Evolutionary conservation across 2,888 invertebrate species (phyloP).

Genomic region (Cetonia aurata): DNA sequence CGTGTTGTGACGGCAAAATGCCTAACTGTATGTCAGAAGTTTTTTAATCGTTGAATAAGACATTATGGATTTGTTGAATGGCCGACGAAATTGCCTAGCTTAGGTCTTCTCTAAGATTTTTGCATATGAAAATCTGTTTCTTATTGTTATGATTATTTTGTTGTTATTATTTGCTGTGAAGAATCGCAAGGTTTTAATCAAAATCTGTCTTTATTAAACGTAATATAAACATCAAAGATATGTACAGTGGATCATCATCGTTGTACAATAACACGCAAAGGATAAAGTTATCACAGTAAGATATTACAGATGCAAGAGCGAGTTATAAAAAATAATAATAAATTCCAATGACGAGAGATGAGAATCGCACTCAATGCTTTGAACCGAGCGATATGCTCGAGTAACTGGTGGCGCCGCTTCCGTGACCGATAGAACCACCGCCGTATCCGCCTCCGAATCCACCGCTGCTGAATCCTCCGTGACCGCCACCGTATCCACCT

Average conservation of each 20-base stretch:
- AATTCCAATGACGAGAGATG: constrained; percentile 35
- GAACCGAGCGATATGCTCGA: constrained; percentile 58
- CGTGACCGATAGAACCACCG: constrained; percentile 49
- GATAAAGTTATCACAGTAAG: constrained; percentile 51
- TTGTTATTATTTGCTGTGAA: too few relatives aligned
- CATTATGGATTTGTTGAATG: too few relatives aligned
- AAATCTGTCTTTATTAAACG: constrained; percentile 24
- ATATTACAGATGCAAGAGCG: constrained; percentile 46
- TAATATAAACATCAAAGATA: constrained; percentile 23
- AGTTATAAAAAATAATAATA: constrained; percentile 4
- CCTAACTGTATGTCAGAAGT: too few relatives aligned
- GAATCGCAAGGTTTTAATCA: too few relatives aligned
- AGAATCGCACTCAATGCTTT: constrained; percentile 41
- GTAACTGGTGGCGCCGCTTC: constrained; percentile 56
- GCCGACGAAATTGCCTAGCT: too few relatives aligned
- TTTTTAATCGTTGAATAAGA: too few relatives aligned
- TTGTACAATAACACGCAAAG: constrained; percentile 36
- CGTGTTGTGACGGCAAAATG: too few relatives aligned
- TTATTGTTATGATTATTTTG: too few relatives aligned
- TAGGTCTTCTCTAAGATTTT: too few relatives aligned
- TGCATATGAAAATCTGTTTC: too few relatives aligned
- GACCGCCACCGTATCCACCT: constrained; percentile 7
- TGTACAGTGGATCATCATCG: constrained; percentile 23
- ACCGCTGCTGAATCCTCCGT: constrained; percentile 51
- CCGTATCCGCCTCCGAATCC: constrained; percentile 52